These are phyloP conservation scores for Cataglyphis rosenhaueri DNA, from an alignment of 2,888 invertebrate species.

Conservation along the genomic window DNA sequence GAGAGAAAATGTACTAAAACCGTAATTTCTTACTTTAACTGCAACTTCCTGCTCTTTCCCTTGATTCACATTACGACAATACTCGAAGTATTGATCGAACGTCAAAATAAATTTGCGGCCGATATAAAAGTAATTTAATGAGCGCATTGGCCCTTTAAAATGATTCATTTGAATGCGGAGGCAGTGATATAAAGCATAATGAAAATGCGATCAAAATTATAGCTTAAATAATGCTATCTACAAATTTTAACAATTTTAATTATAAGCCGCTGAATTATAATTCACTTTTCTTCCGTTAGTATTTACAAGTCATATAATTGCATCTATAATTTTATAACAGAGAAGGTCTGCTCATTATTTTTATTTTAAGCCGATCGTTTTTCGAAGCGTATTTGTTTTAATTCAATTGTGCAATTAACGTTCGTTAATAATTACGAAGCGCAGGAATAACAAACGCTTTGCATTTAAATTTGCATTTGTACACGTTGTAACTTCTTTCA, in stretches of 20 bases:
- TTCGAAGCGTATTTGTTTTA: slow-evolving; percentile 14
- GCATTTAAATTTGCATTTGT: slow-evolving; percentile 1
- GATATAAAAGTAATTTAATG: slow-evolving; percentile 11
- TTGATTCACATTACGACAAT: neutral
- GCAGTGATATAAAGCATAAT: neutral
- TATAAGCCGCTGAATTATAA: slow-evolving; percentile 23
- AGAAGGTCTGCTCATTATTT: neutral
- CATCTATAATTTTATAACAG: neutral
- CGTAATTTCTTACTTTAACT: slow-evolving; percentile 21
- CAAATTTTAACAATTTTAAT: slow-evolving; percentile 18
- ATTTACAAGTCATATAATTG: neutral
- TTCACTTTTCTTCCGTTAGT: neutral
- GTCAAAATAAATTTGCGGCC: slow-evolving; percentile 16
- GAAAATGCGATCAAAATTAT: slow-evolving; percentile 28
- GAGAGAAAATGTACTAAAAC: slow-evolving; percentile 14
- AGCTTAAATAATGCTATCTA: slow-evolving; percentile 5
- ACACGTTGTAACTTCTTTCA: neutral
- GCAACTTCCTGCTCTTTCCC: slow-evolving; percentile 15
- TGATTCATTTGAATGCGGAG: slow-evolving; percentile 12
- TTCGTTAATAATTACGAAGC: slow-evolving; percentile 37
- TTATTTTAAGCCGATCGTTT: slow-evolving; percentile 16
- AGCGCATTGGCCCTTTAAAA: neutral
- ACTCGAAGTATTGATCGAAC: slow-evolving; percentile 25
- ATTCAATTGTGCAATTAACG: slow-evolving; percentile 34
- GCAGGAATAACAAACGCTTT: neutral